Evolutionary conservation across 1,140 invertebrate genomes (phyloP), one percentile per base, ranked within the genome.

Genomic region (Leptinotarsa texana): DNA sequence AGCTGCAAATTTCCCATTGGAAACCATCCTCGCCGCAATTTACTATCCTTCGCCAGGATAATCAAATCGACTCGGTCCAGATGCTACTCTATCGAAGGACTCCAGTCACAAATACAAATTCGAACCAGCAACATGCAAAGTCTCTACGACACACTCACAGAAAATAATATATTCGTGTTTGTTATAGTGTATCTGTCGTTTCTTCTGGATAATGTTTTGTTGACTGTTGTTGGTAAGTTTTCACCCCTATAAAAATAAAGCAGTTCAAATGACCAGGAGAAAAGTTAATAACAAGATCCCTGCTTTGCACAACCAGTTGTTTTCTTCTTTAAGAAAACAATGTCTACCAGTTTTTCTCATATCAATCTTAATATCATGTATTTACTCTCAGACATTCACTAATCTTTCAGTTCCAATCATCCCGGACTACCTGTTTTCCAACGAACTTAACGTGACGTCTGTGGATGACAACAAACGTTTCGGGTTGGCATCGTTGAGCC

Each of bases 321-420:
- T 33, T 33, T 33, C 27, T 33, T 33, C 6, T 33, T 33, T 2
- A 6, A 8, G 27, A 33, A 33, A 33, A 1, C 6, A 5, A 5
- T 27, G 24, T 27, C 24, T 27, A 27, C 24, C 24, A 27, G 24
- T 33, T 0, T 33, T 33, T 33, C 27, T 8, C 27, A 33, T 1
- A 33, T 33, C 27, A 33, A 33, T 33, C 27, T 33, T 8, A 6
- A 8, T 33, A 33, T 6, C 5, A 33, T 8, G 6, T 33, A 8
- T 33, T 8, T 8, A 33, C 6, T 33, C 27, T 33, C 27, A 33
- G 6, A 33, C 33, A 42, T 42, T 11, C 3, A 42, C 8, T 42
- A 18, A 49, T 68, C 76, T 88, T 89, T 77, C 86, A 96, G 94
- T 96, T 62, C 94, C 94, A 48, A 95, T 96, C 78, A 90, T 96